phyloP scores from a whole-genome alignment of 2,888 invertebrate genomes.

The Trichopoda pennipes region DNA sequence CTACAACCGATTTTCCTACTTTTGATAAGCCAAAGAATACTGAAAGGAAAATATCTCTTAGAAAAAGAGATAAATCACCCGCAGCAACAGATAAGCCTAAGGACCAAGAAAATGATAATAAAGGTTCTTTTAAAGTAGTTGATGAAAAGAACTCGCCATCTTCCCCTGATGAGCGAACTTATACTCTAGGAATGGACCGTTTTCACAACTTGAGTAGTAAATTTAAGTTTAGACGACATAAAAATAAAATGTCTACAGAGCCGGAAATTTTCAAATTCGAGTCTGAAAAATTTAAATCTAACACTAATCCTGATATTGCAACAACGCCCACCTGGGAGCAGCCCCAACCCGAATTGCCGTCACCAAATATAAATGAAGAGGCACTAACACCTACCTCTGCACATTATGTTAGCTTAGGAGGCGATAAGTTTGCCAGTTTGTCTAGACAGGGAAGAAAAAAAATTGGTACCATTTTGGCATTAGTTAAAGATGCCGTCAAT shows the following conservation, averaged over 20 bases:
- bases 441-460: conserved; percentile 79
- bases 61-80: conserved; percentile 26
- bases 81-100: conserved; percentile 7
- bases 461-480: conserved; percentile 77
- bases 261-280: conserved; percentile 79
- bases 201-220: conserved; percentile 70
- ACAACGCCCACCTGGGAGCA: conserved; percentile 64
- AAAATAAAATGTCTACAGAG: conserved; percentile 70
- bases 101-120: conserved; percentile 44
- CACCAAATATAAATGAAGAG: conserved; percentile 54
- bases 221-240: conserved; percentile 75
- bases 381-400: conserved; percentile 69
- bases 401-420: conserved; percentile 63
- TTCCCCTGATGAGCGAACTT: conserved; percentile 59
- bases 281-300: conserved; percentile 36
- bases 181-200: conserved; percentile 65
- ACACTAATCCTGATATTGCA: conserved; percentile 67
- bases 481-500: conserved; percentile 80
- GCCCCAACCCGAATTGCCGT: conserved; percentile 62
- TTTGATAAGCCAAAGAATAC: conserved; percentile 18
- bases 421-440: conserved; percentile 74
- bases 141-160: conserved; percentile 81
- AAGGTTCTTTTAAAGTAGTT: conserved; percentile 80
- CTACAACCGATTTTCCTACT: not conserved
- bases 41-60: conserved; percentile 39